Evolutionary conservation across 1,140 invertebrate genomes (phyloP).

Genomic region (Orius insidiosus): DNA sequence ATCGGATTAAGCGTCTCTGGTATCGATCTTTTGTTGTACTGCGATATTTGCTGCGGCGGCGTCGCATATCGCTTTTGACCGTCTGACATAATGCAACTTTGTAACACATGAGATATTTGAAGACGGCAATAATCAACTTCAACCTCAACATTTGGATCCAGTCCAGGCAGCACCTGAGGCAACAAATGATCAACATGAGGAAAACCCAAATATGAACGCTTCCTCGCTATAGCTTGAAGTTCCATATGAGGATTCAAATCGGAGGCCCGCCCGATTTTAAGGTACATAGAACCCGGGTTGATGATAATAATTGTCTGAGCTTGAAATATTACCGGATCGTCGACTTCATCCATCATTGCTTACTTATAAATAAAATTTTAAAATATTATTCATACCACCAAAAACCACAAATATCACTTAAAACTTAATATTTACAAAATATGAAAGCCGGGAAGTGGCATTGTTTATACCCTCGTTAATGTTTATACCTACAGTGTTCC

Average conservation of each 20-base stretch:
- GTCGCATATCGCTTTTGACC: constrained; percentile 64
- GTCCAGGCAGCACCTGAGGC: constrained; percentile 36
- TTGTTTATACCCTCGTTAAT: too few species aligned
- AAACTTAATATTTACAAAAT: too few species aligned
- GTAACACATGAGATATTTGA: constrained; percentile 63
- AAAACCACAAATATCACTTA: too few species aligned
- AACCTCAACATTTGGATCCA: constrained; percentile 8
- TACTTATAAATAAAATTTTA: too few species aligned
- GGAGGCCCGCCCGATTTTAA: constrained; percentile 75
- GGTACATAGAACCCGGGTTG: constrained; percentile 78
- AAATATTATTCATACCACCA: too few species aligned
- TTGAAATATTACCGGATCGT: constrained; percentile 24
- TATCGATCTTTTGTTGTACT: constrained; percentile 57
- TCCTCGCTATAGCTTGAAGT: constrained; percentile 72
- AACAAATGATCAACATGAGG: constrained; percentile 45
- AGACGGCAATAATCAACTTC: constrained; percentile 69
- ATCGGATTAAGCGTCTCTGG: constrained; percentile 40
- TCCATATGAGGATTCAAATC: constrained; percentile 71
- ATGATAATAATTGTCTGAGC: constrained; percentile 77
- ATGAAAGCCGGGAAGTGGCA: too few species aligned
- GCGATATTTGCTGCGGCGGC: constrained; percentile 69
- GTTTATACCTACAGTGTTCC: too few species aligned
- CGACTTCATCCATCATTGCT: neutral
- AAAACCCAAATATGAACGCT: constrained; percentile 33
- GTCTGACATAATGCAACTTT: constrained; percentile 66